A percentile compares a stretch with the other conserved stretches of the same genome.
Evolutionary conservation across 2,888 invertebrate species (phyloP).

Genomic region (Ophonus ardosiacus): DNA sequence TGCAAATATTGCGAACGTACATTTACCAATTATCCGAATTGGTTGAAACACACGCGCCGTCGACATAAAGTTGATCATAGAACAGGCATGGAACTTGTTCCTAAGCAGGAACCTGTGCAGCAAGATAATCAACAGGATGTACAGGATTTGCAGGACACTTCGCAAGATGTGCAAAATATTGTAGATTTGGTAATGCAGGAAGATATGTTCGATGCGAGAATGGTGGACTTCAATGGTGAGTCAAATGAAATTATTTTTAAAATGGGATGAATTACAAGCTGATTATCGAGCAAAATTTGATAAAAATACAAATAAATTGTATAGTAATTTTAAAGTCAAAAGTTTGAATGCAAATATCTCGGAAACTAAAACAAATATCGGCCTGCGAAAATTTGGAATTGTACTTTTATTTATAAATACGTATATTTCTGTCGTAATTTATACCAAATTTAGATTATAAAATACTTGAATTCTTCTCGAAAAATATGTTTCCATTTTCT

Average conservation of each 20-base stretch:
- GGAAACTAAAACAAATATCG: too few species aligned
- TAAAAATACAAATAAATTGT: too few species aligned
- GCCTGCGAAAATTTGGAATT: too few species aligned
- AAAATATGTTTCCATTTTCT: too few species aligned
- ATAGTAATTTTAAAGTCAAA: too few species aligned
- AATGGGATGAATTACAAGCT: too few species aligned
- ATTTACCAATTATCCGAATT: constrained; percentile 80
- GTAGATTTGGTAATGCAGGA: not conserved
- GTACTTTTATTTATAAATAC: too few species aligned
- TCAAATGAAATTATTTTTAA: not conserved
- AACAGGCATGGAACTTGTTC: constrained; percentile 71
- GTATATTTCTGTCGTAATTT: too few species aligned
- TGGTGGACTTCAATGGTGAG: not conserved
- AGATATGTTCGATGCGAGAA: not conserved
- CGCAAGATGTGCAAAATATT: not conserved
- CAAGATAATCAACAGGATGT: not conserved
- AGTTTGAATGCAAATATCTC: too few species aligned
- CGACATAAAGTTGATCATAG: constrained; percentile 76
- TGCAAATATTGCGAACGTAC: constrained; percentile 79
- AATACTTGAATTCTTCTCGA: too few species aligned
- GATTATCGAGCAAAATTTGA: too few species aligned
- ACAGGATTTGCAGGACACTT: not conserved
- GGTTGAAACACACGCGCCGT: constrained; percentile 79
- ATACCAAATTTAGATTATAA: too few species aligned
- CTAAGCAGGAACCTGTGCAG: constrained; percentile 66